A percentile compares a stretch with the other conserved stretches of the same genome.
Conservation (phyloP, 2,797 vertebrate species). For the Crax fasciolata region DNA sequence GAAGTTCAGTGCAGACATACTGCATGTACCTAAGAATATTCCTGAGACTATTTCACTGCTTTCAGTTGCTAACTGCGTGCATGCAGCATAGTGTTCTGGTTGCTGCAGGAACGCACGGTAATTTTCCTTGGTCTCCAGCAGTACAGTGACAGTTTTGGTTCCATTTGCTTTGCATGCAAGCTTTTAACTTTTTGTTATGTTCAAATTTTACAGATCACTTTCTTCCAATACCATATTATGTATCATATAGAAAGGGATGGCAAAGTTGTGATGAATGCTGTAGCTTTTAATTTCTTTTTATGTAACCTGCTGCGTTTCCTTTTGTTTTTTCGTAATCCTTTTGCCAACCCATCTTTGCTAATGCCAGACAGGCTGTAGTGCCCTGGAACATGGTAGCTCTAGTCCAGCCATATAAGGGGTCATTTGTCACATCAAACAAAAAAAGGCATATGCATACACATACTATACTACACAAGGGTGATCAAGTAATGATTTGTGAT, state of each 20-base stretch:
- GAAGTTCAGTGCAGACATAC: background rate
- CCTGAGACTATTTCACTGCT: background rate
- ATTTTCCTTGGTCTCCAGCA: background rate
- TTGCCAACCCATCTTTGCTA: background rate
- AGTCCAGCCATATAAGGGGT: background rate
- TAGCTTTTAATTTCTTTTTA: background rate
- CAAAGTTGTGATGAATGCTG: background rate
- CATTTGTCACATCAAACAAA: constrained; percentile 18
- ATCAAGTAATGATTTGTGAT: background rate
- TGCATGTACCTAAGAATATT: background rate
- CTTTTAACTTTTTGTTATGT: background rate
- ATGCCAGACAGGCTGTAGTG: background rate
- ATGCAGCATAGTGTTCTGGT: background rate
- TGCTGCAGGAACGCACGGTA: background rate
- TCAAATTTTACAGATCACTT: background rate
- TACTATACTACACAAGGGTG: background rate
- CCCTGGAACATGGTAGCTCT: background rate
- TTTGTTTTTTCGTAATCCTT: background rate
- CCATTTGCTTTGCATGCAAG: background rate
- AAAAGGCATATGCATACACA: background rate
- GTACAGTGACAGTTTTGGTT: background rate
- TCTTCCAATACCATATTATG: background rate
- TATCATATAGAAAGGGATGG: background rate
- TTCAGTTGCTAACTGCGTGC: background rate
- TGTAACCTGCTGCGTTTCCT: background rate